Evolutionary conservation across 2,113 vertebrate genomes (phyloP).

Genomic region (Orthonyx spaldingii): DNA sequence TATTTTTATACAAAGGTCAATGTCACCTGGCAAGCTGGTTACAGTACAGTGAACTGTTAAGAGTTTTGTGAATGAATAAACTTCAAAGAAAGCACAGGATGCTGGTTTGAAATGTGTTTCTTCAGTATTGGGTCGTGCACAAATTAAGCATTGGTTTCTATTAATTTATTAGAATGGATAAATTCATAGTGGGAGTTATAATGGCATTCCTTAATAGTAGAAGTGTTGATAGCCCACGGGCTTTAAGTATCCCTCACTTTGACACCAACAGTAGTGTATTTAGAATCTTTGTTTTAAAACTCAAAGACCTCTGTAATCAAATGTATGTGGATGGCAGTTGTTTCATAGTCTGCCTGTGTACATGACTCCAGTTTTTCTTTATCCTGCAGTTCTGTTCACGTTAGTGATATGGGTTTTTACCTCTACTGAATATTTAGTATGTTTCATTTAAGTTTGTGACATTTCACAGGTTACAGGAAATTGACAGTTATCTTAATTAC

Average conservation of each 20-base stretch:
- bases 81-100: background rate
- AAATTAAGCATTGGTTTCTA: background rate
- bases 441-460: background rate
- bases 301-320: background rate
- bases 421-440: background rate
- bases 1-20: constrained; percentile 48
- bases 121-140: background rate
- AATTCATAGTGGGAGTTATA: background rate
- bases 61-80: constrained; percentile 49
- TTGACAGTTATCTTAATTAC: background rate
- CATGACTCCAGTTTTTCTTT: background rate
- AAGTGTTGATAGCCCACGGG: background rate
- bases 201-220: background rate
- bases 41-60: constrained; percentile 16
- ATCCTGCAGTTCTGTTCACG: background rate
- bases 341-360: background rate
- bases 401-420: background rate
- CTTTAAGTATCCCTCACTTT: background rate
- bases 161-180: background rate
- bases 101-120: background rate
- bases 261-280: background rate
- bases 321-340: background rate
- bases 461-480: background rate
- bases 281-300: background rate
- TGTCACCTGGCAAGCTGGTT: constrained; percentile 37